Percentiles rank a stretch among this genome's conserved stretches.
Conservation (phyloP, 2,888 invertebrate species). For the Dysmachus trigonus region DNA sequence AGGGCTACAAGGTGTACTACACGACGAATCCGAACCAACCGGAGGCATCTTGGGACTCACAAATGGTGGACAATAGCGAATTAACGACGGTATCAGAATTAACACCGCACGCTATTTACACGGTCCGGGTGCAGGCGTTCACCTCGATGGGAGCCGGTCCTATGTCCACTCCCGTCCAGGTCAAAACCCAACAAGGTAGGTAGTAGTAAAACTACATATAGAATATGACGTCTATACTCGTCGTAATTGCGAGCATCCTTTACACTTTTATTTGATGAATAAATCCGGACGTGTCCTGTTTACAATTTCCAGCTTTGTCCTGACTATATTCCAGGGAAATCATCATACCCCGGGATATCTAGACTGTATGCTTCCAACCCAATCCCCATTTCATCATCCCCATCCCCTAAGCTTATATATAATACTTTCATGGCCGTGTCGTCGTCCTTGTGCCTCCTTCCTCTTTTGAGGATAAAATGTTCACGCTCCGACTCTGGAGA, state of each 20-base stretch:
- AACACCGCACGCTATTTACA: conserved; percentile 91
- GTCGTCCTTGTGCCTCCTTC: neutral
- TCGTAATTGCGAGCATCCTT: neutral
- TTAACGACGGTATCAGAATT: conserved; percentile 92
- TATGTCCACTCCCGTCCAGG: conserved; percentile 94
- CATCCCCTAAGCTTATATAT: neutral
- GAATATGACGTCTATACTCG: too few relatives aligned
- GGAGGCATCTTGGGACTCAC: conserved; percentile 90
- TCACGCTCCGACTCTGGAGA: neutral
- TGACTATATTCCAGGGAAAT: too few relatives aligned
- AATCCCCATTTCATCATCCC: neutral
- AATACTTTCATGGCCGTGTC: neutral
- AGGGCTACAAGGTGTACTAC: conserved; percentile 98
- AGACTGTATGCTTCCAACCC: neutral
- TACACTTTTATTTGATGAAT: conserved; percentile 18
- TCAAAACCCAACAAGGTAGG: conserved; percentile 95
- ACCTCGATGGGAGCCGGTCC: conserved; percentile 96
- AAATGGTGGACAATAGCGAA: conserved; percentile 92
- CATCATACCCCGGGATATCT: neutral
- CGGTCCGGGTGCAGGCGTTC: conserved; percentile 91
- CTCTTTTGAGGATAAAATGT: conserved; percentile 2
- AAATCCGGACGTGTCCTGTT: neutral
- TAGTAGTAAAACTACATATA: too few relatives aligned
- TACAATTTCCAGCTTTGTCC: conserved; percentile 1
- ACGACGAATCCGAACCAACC: conserved; percentile 87